phyloP scores from a whole-genome alignment of 2,113 vertebrate genomes.

The Heteronetta atricapilla region DNA sequence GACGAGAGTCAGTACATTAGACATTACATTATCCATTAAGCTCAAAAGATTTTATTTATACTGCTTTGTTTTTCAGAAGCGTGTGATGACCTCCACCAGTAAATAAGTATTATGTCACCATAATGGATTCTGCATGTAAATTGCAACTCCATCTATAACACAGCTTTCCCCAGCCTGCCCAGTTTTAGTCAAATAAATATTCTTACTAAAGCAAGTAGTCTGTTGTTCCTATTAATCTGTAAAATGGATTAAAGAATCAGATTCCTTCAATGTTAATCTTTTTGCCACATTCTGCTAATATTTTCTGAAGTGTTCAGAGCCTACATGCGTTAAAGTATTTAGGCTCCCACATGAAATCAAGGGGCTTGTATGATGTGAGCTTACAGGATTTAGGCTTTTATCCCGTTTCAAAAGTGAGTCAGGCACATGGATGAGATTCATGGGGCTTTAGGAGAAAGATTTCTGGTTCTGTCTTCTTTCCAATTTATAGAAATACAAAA shows the following conservation, averaged over 20 bases:
- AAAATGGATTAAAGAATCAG: background rate
- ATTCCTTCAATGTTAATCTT: background rate
- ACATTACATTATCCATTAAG: constrained; percentile 31
- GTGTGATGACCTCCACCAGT: background rate
- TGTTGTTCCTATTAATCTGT: background rate
- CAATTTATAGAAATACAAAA: background rate
- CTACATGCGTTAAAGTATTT: background rate
- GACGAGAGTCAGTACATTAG: constrained; percentile 24
- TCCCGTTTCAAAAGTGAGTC: background rate
- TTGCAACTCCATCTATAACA: background rate
- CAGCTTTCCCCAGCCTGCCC: background rate
- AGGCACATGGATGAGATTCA: background rate
- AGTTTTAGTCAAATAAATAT: constrained; percentile 26
- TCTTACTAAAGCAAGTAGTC: background rate
- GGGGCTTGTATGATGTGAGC: background rate
- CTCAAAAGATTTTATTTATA: constrained; percentile 30
- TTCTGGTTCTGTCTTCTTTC: background rate
- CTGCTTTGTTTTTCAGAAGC: constrained; percentile 8
- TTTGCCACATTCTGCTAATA: background rate
- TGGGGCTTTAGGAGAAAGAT: background rate
- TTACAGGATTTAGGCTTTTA: background rate
- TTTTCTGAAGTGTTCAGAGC: background rate
- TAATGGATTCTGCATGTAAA: constrained; percentile 31
- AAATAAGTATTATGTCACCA: constrained; percentile 36
- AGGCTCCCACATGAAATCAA: background rate